Percentiles rank a stretch among this genome's conserved stretches.
Evolutionary conservation across 2,888 invertebrate species (phyloP).

Genomic region (Strigamia maritima): DNA sequence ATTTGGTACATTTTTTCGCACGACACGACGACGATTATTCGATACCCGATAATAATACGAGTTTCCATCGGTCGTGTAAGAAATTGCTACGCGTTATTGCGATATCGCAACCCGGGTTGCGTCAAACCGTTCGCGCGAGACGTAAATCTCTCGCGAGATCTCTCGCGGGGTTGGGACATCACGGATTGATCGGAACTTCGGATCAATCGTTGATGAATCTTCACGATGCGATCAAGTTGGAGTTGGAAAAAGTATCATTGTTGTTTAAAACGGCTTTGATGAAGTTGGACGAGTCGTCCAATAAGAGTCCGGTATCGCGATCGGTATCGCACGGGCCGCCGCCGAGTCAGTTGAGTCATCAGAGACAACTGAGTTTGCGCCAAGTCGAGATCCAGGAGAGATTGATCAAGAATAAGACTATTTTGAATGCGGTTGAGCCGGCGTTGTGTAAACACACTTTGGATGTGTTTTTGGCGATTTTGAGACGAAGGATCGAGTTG

Average conservation of each 20-base stretch:
- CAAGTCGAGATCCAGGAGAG: conserved; percentile 84
- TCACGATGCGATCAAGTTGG: conserved; percentile 56
- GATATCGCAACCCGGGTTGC: conserved; percentile 57
- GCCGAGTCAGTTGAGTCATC: conserved; percentile 82
- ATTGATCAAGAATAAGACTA: conserved; percentile 84
- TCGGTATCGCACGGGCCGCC: conserved; percentile 59
- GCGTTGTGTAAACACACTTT: conserved; percentile 77
- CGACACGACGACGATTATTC: conserved; percentile 48
- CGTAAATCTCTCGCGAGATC: conserved; percentile 76
- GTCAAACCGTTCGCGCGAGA: conserved; percentile 65
- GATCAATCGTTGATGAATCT: conserved; percentile 58
- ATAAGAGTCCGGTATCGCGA: conserved; percentile 47
- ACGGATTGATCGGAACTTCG: conserved; percentile 68
- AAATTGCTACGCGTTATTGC: conserved; percentile 57
- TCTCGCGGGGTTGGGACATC: conserved; percentile 79
- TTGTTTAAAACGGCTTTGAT: conserved; percentile 82
- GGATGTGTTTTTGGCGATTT: conserved; percentile 66
- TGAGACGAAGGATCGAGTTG: conserved; percentile 78
- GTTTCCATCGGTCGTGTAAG: conserved; percentile 52
- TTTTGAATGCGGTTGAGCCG: conserved; percentile 66
- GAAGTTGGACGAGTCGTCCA: conserved; percentile 65
- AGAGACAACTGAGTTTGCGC: conserved; percentile 76
- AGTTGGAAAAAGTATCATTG: conserved; percentile 77
- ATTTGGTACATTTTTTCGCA: conserved; percentile 74
- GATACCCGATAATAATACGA: too few species aligned